Evolutionary conservation across 2,113 vertebrate genomes (phyloP).

Genomic region (Porphyrio hochstetteri): DNA sequence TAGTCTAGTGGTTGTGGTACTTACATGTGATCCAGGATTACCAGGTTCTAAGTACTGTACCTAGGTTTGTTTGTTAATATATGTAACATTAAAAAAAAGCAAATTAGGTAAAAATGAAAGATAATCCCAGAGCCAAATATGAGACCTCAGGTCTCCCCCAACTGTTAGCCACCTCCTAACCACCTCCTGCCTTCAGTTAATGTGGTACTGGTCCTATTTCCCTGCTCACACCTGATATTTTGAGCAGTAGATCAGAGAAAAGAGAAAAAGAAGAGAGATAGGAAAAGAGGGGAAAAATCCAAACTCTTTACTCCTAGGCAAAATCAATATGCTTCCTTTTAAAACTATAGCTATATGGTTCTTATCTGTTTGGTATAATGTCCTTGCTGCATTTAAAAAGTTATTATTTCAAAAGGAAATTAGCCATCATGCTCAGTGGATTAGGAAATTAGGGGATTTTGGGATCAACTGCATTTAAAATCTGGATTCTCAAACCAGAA

Average conservation of each 20-base stretch:
- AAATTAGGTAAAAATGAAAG: neutral
- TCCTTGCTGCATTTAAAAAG: neutral
- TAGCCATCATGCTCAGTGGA: neutral
- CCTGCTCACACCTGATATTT: neutral
- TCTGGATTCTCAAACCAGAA: neutral
- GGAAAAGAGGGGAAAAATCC: neutral
- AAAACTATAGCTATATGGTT: neutral
- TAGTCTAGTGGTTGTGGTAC: neutral
- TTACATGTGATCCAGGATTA: neutral
- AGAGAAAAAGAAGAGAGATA: neutral
- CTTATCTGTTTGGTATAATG: neutral
- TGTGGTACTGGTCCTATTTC: neutral
- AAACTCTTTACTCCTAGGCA: neutral
- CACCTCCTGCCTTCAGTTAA: neutral
- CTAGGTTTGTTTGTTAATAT: neutral
- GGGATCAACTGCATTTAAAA: neutral
- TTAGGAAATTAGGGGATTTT: neutral
- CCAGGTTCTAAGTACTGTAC: neutral
- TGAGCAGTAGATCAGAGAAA: neutral
- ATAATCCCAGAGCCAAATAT: neutral
- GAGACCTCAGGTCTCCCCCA: neutral
- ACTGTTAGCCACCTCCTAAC: neutral
- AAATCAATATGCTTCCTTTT: fast-evolving
- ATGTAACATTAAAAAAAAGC: neutral
- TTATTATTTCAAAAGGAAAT: neutral